Percentiles rank a stretch among this genome's conserved stretches.
Conservation (phyloP, 2,797 vertebrate genomes). For the Manis crassicaudata region DNA sequence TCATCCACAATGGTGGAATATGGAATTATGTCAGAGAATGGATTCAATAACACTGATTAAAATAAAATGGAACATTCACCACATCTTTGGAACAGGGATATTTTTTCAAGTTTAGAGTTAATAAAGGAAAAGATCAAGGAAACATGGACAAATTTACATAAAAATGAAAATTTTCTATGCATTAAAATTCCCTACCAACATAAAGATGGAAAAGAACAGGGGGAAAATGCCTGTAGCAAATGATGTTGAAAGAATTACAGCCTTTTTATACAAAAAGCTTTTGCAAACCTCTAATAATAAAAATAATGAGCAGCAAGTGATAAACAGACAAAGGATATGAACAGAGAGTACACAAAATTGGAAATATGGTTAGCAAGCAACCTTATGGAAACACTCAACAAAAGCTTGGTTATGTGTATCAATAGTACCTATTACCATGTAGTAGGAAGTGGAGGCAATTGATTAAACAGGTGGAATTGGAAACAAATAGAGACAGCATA, state of each 20-base stretch:
- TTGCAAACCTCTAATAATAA: neutral
- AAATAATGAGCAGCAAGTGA: neutral
- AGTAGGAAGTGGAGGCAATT: neutral
- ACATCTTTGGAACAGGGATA: neutral
- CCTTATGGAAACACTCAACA: neutral
- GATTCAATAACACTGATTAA: neutral
- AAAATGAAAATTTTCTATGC: conserved; percentile 1
- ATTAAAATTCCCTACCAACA: neutral
- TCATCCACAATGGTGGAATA: neutral
- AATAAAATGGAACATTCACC: neutral
- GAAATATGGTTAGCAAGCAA: neutral
- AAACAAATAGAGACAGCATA: neutral
- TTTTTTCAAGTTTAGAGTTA: conserved; percentile 34
- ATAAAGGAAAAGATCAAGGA: neutral
- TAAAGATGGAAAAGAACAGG: neutral
- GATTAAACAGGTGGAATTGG: neutral
- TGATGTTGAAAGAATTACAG: neutral
- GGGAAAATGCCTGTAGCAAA: neutral
- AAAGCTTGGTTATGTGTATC: neutral
- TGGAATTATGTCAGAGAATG: neutral
- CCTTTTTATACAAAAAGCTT: neutral
- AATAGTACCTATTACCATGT: neutral
- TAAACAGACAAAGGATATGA: neutral
- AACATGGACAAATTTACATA: neutral
- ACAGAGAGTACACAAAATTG: neutral